These are phyloP conservation scores for Ennomos erosarius DNA, from an alignment of 2,888 invertebrate species.

Conservation along the genomic window DNA sequence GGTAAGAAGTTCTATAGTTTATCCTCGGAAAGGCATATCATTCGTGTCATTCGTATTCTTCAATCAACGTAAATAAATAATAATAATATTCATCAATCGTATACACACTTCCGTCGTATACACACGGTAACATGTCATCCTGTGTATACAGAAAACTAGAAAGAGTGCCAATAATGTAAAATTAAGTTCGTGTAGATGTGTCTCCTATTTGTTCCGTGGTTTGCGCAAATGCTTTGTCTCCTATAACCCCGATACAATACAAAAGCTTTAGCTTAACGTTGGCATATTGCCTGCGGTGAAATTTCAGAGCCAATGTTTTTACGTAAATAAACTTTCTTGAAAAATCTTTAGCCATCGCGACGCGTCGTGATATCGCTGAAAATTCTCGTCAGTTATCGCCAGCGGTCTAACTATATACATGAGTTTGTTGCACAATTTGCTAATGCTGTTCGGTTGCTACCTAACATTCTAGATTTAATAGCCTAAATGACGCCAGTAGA, in stretches of 20 bases:
- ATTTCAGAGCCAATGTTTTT: slow-evolving; percentile 55
- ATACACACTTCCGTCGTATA: too few species aligned
- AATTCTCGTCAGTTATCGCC: slow-evolving; percentile 31
- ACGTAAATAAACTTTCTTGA: slow-evolving; percentile 55
- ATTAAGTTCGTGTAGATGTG: not conserved
- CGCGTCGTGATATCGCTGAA: slow-evolving; percentile 45
- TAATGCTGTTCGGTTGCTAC: slow-evolving; percentile 27
- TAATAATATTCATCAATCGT: too few species aligned
- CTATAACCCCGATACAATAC: slow-evolving; percentile 59
- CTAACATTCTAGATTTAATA: slow-evolving; percentile 29
- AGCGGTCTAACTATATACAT: slow-evolving; percentile 21
- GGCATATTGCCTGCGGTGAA: slow-evolving; percentile 63
- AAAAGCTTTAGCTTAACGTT: slow-evolving; percentile 56
- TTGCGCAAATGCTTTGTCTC: slow-evolving; percentile 43
- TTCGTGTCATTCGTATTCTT: too few species aligned
- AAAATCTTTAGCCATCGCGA: slow-evolving; percentile 62
- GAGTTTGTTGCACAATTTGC: slow-evolving; percentile 19
- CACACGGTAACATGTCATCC: too few species aligned
- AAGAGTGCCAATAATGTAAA: too few species aligned
- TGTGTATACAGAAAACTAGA: too few species aligned
- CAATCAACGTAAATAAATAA: too few species aligned
- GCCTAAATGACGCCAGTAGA: slow-evolving; percentile 19
- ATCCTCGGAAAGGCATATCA: too few species aligned
- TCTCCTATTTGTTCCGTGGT: slow-evolving; percentile 6
- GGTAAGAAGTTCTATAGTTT: too few species aligned